Percentiles rank a stretch among this genome's conserved stretches.
These are phyloP conservation scores for Petrolisthes cinctipes DNA, from an alignment of 2,888 invertebrate species.

Conservation along the genomic window DNA sequence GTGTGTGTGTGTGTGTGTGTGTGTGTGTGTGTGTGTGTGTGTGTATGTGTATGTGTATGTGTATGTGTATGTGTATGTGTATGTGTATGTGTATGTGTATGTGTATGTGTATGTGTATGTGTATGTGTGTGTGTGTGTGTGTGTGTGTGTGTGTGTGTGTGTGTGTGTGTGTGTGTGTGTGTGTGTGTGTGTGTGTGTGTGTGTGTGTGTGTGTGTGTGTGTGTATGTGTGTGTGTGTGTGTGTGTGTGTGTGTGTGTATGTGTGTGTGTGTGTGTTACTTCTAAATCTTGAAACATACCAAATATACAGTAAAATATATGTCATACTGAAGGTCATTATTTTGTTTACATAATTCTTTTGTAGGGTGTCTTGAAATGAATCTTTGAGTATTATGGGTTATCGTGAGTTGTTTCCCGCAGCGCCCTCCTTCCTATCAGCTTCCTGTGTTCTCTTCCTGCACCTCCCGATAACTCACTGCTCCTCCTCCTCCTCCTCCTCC, in stretches of 20 bases:
- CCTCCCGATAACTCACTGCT: neutral
- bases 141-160: neutral
- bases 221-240: conserved; percentile 1
- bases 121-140: neutral
- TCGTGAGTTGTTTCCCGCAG: too few relatives aligned
- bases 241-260: neutral
- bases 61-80: conserved; percentile 13
- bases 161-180: neutral
- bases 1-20: neutral
- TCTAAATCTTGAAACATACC: too few relatives aligned
- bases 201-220: neutral
- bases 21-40: neutral
- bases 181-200: neutral
- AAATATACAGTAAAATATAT: too few relatives aligned
- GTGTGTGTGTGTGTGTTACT: neutral
- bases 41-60: neutral
- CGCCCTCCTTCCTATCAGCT: too few relatives aligned
- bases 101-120: neutral
- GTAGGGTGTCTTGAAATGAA: neutral
- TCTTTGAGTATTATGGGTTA: too few relatives aligned
- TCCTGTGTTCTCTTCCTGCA: neutral
- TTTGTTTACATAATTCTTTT: neutral
- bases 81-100: conserved; percentile 2
- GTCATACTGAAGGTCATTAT: neutral
- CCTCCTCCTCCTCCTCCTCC: neutral